These are phyloP conservation scores for Lordiphosa mommai DNA, from an alignment of 1,140 invertebrate species.

Conservation along the genomic window DNA sequence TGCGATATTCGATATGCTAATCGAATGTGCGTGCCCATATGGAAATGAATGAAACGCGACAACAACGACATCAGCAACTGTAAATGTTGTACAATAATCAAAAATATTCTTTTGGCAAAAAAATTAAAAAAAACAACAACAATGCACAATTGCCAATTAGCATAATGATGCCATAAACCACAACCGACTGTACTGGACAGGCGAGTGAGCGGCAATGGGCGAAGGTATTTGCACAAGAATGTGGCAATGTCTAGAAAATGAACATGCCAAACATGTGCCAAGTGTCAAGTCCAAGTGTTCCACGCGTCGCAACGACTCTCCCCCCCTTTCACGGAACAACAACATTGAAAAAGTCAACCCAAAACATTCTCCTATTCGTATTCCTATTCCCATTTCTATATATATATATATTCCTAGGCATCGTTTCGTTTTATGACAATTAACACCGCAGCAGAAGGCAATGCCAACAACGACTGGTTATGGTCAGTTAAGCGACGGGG, in stretches of 20 bases:
- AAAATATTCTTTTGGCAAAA: slow-evolving; percentile 14
- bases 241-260: slow-evolving; percentile 36
- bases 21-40: slow-evolving; percentile 58
- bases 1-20: slow-evolving; percentile 51
- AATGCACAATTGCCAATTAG: slow-evolving; percentile 71
- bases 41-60: slow-evolving; percentile 50
- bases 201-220: background rate
- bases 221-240: slow-evolving; percentile 45
- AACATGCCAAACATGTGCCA: slow-evolving; percentile 43
- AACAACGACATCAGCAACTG: slow-evolving; percentile 36
- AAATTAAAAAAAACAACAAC: slow-evolving; percentile 10
- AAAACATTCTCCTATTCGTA: slow-evolving; percentile 10
- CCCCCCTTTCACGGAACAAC: background rate
- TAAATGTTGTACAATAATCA: slow-evolving; percentile 73
- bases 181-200: slow-evolving; percentile 5
- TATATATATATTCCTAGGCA: slow-evolving; percentile 45
- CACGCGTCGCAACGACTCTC: background rate
- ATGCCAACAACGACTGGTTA: slow-evolving; percentile 24
- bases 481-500: slow-evolving; percentile 12
- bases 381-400: slow-evolving; percentile 7
- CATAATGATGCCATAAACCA: slow-evolving; percentile 73
- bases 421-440: slow-evolving; percentile 74
- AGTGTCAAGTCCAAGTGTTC: slow-evolving; percentile 10
- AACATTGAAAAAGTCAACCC: background rate
- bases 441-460: slow-evolving; percentile 53